Percentiles rank a stretch among this genome's conserved stretches.
phyloP scores from a whole-genome alignment of 2,888 invertebrate species.

The Elaeidobius kamerunicus region DNA sequence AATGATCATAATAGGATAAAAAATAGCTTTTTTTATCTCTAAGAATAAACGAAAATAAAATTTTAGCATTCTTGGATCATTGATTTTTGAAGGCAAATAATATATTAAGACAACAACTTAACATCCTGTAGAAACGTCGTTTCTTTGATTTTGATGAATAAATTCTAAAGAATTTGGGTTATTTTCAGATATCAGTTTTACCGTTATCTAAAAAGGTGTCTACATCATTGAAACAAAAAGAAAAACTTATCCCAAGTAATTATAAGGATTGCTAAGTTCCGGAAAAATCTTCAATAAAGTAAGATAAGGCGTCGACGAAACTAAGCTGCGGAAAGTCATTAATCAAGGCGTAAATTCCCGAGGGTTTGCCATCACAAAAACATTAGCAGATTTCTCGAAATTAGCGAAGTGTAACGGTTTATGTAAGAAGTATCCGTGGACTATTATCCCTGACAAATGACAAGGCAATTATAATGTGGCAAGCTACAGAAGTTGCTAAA shows the following conservation, averaged over 20 bases:
- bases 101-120: background rate
- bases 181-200: no score
- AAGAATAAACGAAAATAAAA: no score
- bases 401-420: constrained; percentile 35
- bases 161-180: no score
- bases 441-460: constrained; percentile 47
- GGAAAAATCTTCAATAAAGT: constrained; percentile 27
- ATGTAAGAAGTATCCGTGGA: constrained; percentile 35
- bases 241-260: constrained; percentile 10
- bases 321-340: constrained; percentile 22
- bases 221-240: no score
- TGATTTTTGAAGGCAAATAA: background rate
- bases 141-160: no score
- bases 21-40: no score
- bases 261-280: constrained; percentile 9
- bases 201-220: no score
- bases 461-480: constrained; percentile 43
- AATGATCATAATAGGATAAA: no score
- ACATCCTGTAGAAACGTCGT: background rate
- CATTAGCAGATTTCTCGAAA: constrained; percentile 34
- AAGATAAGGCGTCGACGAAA: constrained; percentile 28
- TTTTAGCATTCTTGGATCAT: background rate
- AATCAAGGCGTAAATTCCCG: constrained; percentile 21
- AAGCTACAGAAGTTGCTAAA: constrained; percentile 5
- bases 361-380: constrained; percentile 28